Base-by-base conservation (phyloP, 2,888 invertebrate genomes). In the Ichneumoninae sp. region DNA sequence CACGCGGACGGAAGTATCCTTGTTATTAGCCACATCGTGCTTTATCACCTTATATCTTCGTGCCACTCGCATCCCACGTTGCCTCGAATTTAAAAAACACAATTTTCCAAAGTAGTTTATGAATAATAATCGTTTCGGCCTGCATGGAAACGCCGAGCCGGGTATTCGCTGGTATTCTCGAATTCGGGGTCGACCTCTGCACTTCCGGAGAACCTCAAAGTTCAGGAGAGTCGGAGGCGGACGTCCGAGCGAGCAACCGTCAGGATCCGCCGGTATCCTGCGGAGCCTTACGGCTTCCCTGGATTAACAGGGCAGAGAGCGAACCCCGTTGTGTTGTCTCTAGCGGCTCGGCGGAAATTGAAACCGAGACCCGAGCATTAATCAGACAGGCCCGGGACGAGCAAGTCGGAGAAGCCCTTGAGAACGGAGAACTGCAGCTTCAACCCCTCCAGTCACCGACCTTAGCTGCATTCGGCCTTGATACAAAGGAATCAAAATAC, bases 291-390 rank as follows among this genome's bases (percentile, higher is more conserved):
- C 22, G 22, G 22, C 57, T 13, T 57, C 57, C 26, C 57, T 57
- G 57, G 57, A 22, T 57, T 57, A 57, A 57, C 57, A 57, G 22
- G 22, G 13, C 57, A 26, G 57, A 57, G 57, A 57, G 57, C 22
- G 22, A 57, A 57, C 26, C 26, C 57, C 57, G 57, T 22, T 36
- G 54, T 79, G 78, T 70, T 70, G 74, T 79, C 79, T 10, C 63
- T 60, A 60, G 26, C 52, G n/a, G 74, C 54, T 77, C 5, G 66
- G 54, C 78, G 78, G 74, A 83, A 83, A 83, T 83, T 83, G 83
- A 83, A 83, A 79, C 74, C 74, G 30, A 60, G 69, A 65, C 19
- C 69, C 66, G 57, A 16, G 78, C 78, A 83, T 83, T 83, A 79
- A 83, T 83, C 78, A 78, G 74, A 74, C 63, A 52, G 60, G 50